A percentile compares a stretch with the other conserved stretches of the same genome.
phyloP scores from a whole-genome alignment of 30 jellyfish, hydroid and myxozoan species.

The Aurelia sp. region DNA sequence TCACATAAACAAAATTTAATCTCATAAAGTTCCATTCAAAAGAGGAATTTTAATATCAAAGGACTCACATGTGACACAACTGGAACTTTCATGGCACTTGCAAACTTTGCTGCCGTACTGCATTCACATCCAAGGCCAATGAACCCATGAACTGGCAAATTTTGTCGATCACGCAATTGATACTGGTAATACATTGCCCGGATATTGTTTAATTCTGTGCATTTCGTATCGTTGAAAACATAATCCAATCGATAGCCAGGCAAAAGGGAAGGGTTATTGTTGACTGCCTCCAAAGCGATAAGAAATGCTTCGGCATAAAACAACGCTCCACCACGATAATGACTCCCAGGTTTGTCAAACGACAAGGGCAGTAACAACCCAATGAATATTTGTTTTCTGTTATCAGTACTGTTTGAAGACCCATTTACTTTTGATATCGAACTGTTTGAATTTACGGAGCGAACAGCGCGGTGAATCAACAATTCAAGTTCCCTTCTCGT shows the following conservation, averaged over 20 bases:
- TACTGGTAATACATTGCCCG: conserved; percentile 73
- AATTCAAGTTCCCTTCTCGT: too few species aligned
- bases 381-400: conserved; percentile 21
- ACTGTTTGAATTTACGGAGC: too few species aligned
- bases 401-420: neutral
- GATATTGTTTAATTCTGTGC: conserved; percentile 74
- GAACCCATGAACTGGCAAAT: conserved; percentile 64
- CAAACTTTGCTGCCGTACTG: conserved; percentile 75
- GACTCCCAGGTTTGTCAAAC: conserved; percentile 25
- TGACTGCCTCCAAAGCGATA: conserved; percentile 79
- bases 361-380: conserved; percentile 58
- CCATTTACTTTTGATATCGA: neutral
- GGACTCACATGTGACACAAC: conserved; percentile 81
- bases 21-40: neutral
- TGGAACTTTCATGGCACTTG: conserved; percentile 80
- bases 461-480: too few species aligned
- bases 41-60: neutral
- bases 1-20: neutral
- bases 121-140: conserved; percentile 83
- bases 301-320: conserved; percentile 88
- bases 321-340: conserved; percentile 64
- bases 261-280: conserved; percentile 58
- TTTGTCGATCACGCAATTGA: conserved; percentile 23
- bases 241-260: conserved; percentile 76
- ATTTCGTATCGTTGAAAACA: conserved; percentile 80